Evolutionary conservation across 2,797 vertebrate species (phyloP).

Genomic region (Neopelma chrysocephalum): DNA sequence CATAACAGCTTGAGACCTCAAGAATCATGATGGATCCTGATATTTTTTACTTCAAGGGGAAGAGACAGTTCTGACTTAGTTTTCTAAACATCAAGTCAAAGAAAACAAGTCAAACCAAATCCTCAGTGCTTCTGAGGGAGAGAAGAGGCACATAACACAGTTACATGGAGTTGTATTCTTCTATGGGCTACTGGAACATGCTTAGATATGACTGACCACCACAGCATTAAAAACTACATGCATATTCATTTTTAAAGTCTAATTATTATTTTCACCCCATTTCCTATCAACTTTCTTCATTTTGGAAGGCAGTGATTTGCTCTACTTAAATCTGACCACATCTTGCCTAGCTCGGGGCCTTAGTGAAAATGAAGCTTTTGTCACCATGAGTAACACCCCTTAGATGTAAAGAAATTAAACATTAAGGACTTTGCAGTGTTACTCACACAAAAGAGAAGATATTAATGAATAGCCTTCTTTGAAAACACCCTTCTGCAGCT

Average conservation of each 20-base stretch:
- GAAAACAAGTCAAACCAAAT: neutral
- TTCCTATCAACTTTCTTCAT: neutral
- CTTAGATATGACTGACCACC: neutral
- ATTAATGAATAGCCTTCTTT: constrained; percentile 37
- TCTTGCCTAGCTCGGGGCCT: neutral
- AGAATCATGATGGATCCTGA: neutral
- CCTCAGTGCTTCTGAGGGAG: neutral
- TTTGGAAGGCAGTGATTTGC: neutral
- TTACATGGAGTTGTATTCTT: neutral
- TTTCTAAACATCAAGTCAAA: neutral
- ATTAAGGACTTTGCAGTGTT: constrained; percentile 38
- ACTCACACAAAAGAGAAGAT: constrained; percentile 28
- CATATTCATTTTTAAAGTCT: neutral
- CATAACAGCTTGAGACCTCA: neutral
- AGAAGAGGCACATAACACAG: neutral
- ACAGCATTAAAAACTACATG: neutral
- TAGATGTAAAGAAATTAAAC: constrained; percentile 35
- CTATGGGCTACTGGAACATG: neutral
- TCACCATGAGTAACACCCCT: constrained; percentile 26
- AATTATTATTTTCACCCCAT: neutral
- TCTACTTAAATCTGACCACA: neutral
- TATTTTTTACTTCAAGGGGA: neutral
- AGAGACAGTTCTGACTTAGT: neutral
- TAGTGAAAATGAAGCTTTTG: constrained; percentile 15
- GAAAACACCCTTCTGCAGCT: constrained; percentile 41